Base-by-base conservation (phyloP, 2,888 invertebrate genomes). In the Chloromyia formosa region DNA sequence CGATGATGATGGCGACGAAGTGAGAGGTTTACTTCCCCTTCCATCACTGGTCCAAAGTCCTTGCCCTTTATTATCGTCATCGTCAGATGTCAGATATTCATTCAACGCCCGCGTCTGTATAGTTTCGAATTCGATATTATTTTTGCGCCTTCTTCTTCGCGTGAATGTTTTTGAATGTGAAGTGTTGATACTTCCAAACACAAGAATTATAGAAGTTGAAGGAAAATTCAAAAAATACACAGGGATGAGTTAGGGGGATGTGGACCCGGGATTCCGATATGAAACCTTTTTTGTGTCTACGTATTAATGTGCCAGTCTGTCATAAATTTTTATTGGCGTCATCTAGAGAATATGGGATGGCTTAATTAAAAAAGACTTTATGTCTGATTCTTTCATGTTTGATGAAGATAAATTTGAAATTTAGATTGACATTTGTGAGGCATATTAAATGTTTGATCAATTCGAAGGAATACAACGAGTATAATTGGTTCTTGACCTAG, bases 301-400 rank as follows among this genome's bases (percentile, higher is more conserved):
- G 40, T 40, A 18, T 18, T 7, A 5, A 22, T 35, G 40, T 62
- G 62, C 40, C 62, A 62, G 62, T 35, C 27, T 4, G 7, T 35
- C 62, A 40, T 62, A 35, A 40, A 62, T 62, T 62, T 62, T 62
- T 62, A 62, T 62, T 62, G 62, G 42, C 40, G 18, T 62, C 62
- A 62, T 62, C 62, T 27, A 16, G 62, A 40, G 40, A 62, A 40
- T 62, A 62, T 62, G 62, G 40, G 40, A 35, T 16, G n/a, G 62
- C 62, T 61, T 61, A 62, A 62, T 62, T 62, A 62, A 40, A 62
- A 62, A 40, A 5, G 42, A 40, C 16, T 62, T 62, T 62, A 40
- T 16, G 7, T 7, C 7, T 35, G 27, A 35, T 35, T 35, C 3
- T 2, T 7, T 7, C 16, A 62, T 62, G 27, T 2, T 7, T 7